Base-by-base conservation (phyloP, 1,140 invertebrate species). In the Medauroidea extradentata region DNA sequence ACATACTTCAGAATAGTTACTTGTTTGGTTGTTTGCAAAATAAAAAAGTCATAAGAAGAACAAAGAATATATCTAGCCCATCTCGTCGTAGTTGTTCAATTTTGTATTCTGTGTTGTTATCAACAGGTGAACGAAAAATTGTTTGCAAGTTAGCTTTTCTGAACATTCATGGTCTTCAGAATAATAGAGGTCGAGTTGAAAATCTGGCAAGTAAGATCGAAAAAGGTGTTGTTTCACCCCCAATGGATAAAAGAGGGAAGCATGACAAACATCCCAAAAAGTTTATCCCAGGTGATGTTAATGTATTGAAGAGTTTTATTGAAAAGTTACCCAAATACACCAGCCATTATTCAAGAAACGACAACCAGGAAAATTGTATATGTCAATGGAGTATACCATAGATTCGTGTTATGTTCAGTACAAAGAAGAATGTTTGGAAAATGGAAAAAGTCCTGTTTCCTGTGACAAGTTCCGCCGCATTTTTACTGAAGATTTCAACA, bases 311-410 rank as follows among this genome's bases (percentile, higher is more conserved):
- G 18, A 48, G n/a, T 11, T 18, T 23, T 11, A 23, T 42, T 14
- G 13, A 24, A 3, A 55, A 42, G 27, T 25, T 55, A 19, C 53
- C 53, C 14, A 42, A 19, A 24, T 55, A 55, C 38, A 42, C 29
- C 9, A 55, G 53, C 19, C 53, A 19, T 42, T 55, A 55, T 27
- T 21, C 16, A 1, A n/a, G 34, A 13, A 42, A 11, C 4, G 24
- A 48, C 14, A 51, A 14, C 55, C 44, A 51, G 29, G 50, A n/a
- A 57, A 38, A 38, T 13, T 27, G n/a, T 57, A 25, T 23, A 57
- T 57, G 55, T 51, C 21, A 53, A 51, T 51, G 55, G 55, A 57
- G 19, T 51, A 57, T 23, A 27, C 55, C 11, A n/a, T 51, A 13
- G 55, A 48, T 18, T 42, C 34, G 8, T 55, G 53, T 24, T 55